Base-by-base conservation (phyloP, 2,888 invertebrate species). In the Diplolepis rosae region DNA sequence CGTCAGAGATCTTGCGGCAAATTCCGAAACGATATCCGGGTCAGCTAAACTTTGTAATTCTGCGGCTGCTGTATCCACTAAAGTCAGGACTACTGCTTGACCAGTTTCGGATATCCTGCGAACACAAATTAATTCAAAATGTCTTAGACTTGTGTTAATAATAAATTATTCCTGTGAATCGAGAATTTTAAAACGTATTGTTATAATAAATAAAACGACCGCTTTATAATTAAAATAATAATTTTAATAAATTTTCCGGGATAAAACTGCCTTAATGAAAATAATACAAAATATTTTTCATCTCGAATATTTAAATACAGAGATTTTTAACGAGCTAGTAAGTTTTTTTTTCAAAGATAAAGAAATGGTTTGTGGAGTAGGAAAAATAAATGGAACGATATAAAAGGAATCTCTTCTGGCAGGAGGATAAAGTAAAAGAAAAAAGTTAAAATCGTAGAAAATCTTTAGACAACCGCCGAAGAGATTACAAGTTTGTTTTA, bases 101-200 rank as follows among this genome's bases (percentile, higher is more conserved):
- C 84, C 92, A 54, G 92, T 91, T 89, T 92, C 92, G 86, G 92
- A 91, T 89, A 93, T 91, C 87, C 93, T 93, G 90, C 4, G 65
- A 78, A 66, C 28, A 68, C 1, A 72, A 68, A 18, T 32, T 18
- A 27, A 35, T 66, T 32, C n/a, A n/a, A n/a, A n/a, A n/a, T n/a
- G n/a, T n/a, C n/a, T n/a, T n/a, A n/a, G n/a, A n/a, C n/a, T n/a
- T n/a, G n/a, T n/a, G n/a, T n/a, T n/a, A n/a, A n/a, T n/a, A n/a
- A n/a, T n/a, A n/a, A n/a, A n/a, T n/a, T n/a, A n/a, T n/a, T n/a
- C n/a, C n/a, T n/a, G n/a, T n/a, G n/a, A n/a, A n/a, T n/a, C n/a
- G n/a, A n/a, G n/a, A n/a, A n/a, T n/a, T n/a, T n/a, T n/a, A n/a
- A n/a, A n/a, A n/a, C n/a, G n/a, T n/a, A n/a, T n/a, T n/a, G n/a